Conservation (phyloP, 2,797 vertebrate species). For the Lepidocolaptes lacrymiger region DNA sequence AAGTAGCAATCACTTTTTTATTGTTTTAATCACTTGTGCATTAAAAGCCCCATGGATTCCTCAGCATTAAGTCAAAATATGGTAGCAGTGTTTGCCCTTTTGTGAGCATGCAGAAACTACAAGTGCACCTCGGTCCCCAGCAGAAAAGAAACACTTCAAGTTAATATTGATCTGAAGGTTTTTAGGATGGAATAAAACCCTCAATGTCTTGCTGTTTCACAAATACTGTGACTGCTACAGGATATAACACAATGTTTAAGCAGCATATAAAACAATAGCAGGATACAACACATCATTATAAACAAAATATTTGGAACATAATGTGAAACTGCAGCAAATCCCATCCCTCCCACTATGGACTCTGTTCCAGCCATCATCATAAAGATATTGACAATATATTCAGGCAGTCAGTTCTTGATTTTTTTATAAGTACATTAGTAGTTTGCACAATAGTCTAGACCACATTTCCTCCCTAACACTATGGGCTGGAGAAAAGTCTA, state of each 20-base stretch:
- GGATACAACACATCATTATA: conserved; percentile 65
- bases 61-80: neutral
- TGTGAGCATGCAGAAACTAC: neutral
- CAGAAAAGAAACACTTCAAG: neutral
- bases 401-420: neutral
- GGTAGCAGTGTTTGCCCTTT: neutral
- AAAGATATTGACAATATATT: neutral
- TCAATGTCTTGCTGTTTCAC: neutral
- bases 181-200: neutral
- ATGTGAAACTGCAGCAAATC: conserved; percentile 30
- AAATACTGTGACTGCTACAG: conserved; percentile 10
- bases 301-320: conserved; percentile 27
- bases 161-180: neutral
- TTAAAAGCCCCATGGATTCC: neutral
- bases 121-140: neutral
- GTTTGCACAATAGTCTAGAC: neutral
- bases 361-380: conserved; percentile 49
- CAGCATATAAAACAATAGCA: conserved; percentile 53
- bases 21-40: neutral
- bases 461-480: neutral
- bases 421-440: conserved; percentile 32
- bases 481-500: neutral
- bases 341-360: neutral
- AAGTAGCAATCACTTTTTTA: conserved; percentile 32
- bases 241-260: conserved; percentile 44